phyloP scores from a whole-genome alignment of 2,113 vertebrate species.

The Burhinus oedicnemus region DNA sequence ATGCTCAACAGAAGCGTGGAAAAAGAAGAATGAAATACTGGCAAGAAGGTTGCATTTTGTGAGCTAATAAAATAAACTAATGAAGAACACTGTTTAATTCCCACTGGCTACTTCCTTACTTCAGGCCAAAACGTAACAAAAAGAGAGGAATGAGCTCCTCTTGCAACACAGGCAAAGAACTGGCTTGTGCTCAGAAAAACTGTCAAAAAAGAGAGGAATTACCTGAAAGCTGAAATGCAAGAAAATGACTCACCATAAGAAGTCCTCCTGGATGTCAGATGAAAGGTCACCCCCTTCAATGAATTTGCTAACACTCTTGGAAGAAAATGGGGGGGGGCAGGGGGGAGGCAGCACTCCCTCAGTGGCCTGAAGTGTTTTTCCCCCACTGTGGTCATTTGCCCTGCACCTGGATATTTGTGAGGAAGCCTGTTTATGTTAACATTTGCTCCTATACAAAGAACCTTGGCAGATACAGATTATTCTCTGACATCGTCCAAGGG shows the following conservation, averaged over 20 bases:
- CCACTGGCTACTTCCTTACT: not conserved
- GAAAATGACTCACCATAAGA: not conserved
- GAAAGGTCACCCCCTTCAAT: not conserved
- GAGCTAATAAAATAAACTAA: constrained; percentile 1
- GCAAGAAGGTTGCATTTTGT: not conserved
- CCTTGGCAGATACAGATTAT: not conserved
- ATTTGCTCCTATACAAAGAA: not conserved
- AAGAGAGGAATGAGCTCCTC: not conserved
- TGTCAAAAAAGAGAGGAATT: not conserved
- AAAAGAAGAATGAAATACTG: not conserved
- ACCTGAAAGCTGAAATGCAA: constrained; percentile 2
- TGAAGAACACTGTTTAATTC: constrained; percentile 5
- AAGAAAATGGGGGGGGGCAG: not conserved
- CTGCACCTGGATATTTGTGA: not conserved
- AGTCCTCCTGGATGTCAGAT: not conserved
- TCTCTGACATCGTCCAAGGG: not conserved
- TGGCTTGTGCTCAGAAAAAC: not conserved
- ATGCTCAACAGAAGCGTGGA: not conserved
- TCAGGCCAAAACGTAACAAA: not conserved
- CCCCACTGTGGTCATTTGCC: not conserved
- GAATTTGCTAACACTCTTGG: not conserved
- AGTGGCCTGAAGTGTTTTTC: not conserved
- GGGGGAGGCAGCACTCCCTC: not conserved
- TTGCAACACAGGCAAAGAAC: not conserved
- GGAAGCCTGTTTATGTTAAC: not conserved